These are phyloP conservation scores for Poecilia velifera DNA, from an alignment of 2,797 vertebrate genomes.

Conservation along the genomic window DNA sequence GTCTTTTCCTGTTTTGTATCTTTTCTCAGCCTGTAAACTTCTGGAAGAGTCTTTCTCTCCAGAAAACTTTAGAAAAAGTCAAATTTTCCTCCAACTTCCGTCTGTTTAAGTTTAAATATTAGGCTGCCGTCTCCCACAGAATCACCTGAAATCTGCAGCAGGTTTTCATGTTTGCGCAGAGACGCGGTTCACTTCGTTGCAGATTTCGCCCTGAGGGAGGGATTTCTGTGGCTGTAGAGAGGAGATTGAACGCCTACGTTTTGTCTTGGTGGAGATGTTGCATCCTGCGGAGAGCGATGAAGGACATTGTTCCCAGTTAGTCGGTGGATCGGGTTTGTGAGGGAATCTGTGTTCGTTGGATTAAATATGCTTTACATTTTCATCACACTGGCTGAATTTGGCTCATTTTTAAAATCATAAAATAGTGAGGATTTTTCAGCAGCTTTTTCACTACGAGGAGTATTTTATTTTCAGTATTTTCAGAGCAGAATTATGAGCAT, in stretches of 20 bases:
- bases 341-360: neutral
- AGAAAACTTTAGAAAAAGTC: no score
- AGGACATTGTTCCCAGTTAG: constrained; percentile 7
- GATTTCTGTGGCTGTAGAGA: constrained; percentile 21
- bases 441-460: neutral
- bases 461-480: constrained; percentile 1
- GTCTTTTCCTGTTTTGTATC: constrained; percentile 50
- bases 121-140: neutral
- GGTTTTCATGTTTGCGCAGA: constrained; percentile 15
- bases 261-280: neutral
- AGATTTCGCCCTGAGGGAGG: constrained; percentile 17
- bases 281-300: constrained; percentile 8
- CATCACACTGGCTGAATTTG: neutral
- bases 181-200: constrained; percentile 3
- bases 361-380: neutral
- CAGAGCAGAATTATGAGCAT: neutral
- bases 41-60: no score
- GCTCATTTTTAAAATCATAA: neutral
- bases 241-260: constrained; percentile 6
- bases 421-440: neutral
- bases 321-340: neutral
- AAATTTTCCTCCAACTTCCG: no score
- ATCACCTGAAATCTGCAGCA: constrained; percentile 12
- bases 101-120: no score
- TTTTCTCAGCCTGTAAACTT: constrained; percentile 10